Evolutionary conservation across 1,140 invertebrate genomes (phyloP), one percentile per base, ranked within the genome.

Genomic region (Fopius arisanus): DNA sequence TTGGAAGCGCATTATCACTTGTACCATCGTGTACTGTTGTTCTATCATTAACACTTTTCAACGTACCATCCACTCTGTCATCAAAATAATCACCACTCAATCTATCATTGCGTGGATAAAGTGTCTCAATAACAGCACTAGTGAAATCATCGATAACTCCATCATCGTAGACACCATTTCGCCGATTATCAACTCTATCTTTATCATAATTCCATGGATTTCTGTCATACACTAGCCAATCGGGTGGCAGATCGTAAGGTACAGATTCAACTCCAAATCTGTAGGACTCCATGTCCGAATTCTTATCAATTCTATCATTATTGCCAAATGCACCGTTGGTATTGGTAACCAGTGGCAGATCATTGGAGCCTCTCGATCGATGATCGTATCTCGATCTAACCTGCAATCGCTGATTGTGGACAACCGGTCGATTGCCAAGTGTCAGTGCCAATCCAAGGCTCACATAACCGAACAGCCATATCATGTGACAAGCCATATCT

Each of bases 401-500:
- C 28, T 72, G 70, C 16, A 28, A 14, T 21, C 67, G 71, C 19
- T 54, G 71, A 74, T 67, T 70, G 54, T 72, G 72, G 12, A 70
- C 66, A 48, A 37, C 29, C 69, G 76, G 73, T 19, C 73, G 73
- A 75, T 77, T 77, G 16, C 76, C 76, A 10, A 77, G 21, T 26
- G 72, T 77, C 19, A 77, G 41, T 21, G 76, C 76, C 37, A 77
- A 73, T 41, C 76, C 76, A 28, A 77, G 76, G 43, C 73, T 77
- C 3, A 77, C 67, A 54, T 77, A 77, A 62, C 76, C 65, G 31
- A 77, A 41, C 12, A 77, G 33, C 76, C 76, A 77, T 70, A 77
- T 73, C 70, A 77, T 75, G 74, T 77, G 73, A 66, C 70, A 70
- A 66, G 76, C 66, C 76, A 77, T 77, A 21, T 73, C 69, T 41